Evolutionary conservation across 2,888 invertebrate genomes (phyloP).

Genomic region (Cephus spinipes): DNA sequence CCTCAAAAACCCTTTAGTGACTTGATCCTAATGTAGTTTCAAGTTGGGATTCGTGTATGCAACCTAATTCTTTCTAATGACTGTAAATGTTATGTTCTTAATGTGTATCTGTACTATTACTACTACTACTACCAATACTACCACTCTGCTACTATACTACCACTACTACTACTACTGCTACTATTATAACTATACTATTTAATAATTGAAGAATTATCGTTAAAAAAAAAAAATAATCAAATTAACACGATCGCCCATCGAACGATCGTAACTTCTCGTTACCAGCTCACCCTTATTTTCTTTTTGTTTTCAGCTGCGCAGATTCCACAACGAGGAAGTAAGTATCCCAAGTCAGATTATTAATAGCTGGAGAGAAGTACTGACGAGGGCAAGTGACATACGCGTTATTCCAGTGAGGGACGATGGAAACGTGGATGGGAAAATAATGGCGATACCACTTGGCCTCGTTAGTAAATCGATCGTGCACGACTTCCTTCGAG

Average conservation of each 20-base stretch:
- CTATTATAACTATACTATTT: too few species aligned
- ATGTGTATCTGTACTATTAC: constrained; percentile 57
- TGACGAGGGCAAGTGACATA: background rate
- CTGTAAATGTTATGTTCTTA: constrained; percentile 63
- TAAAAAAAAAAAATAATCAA: constrained; percentile 7
- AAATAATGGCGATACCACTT: too few species aligned
- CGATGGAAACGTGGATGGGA: too few species aligned
- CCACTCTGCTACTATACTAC: too few species aligned
- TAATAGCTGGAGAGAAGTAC: background rate
- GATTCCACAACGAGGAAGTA: constrained; percentile 90
- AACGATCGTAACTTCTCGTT: constrained; percentile 19
- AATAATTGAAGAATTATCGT: too few species aligned
- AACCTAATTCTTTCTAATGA: constrained; percentile 57
- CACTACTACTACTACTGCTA: too few species aligned
- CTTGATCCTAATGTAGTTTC: constrained; percentile 62
- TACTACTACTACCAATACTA: constrained; percentile 6
- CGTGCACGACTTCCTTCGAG: too few species aligned
- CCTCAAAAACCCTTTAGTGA: constrained; percentile 55
- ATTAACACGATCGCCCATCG: background rate
- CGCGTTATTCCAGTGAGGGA: too few species aligned
- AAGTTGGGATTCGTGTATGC: constrained; percentile 62
- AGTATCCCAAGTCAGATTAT: constrained; percentile 68
- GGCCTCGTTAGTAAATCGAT: too few species aligned
- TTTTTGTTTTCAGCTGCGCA: constrained; percentile 84
- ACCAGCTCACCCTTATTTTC: constrained; percentile 53